Base-by-base conservation (phyloP, 2,113 vertebrate genomes). In the Phrynocephalus versicolor region DNA sequence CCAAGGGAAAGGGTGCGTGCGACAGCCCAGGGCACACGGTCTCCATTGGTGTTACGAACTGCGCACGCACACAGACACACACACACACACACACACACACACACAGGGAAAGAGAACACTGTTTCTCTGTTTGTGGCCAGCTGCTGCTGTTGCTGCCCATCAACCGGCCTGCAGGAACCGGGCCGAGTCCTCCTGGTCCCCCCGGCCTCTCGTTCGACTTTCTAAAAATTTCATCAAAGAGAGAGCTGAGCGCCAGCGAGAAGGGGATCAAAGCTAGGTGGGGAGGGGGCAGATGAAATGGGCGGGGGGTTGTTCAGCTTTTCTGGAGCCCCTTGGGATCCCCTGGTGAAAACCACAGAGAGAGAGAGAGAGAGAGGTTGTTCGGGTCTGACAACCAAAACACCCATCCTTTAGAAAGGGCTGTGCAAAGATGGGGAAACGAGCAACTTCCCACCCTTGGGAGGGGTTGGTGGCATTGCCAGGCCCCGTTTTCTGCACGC, bases 211-310 rank as follows among this genome's bases (percentile, higher is more conserved):
- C 71, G 15, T 10, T 9, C 33, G 23, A 62, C 62, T 57, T n/a
- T 13, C 45, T 27, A 60, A 83, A 83, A 82, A 85, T 25, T 33
- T 87, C 57, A 62, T 71, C 77, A 12, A 3, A 72, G 88, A 62
- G 39, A 62, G 39, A 1, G 30, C 67, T 30, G 30, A 69, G 60
- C 39, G 12, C 33, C 30, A 35, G 35, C n/a, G 75, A 75, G 65
- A 62, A 25, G 1, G 19, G 69, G 81, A 83, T 83, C 70, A 83
- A 83, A 76, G 55, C 25, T 2, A 62, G 2, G 57, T 55, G 15
- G 81, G 81, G 15, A 70, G 81, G 70, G 27, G 70, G 30, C 35
- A 45, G 81, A 82, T 82, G 81, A 82, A 82, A 82, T 21, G 23
- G 81, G 12, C 1, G 33, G 7, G 15, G 15, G 30, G 81, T 71